Conservation (phyloP, 2,888 invertebrate genomes). For the Pachydiplax longipennis region DNA sequence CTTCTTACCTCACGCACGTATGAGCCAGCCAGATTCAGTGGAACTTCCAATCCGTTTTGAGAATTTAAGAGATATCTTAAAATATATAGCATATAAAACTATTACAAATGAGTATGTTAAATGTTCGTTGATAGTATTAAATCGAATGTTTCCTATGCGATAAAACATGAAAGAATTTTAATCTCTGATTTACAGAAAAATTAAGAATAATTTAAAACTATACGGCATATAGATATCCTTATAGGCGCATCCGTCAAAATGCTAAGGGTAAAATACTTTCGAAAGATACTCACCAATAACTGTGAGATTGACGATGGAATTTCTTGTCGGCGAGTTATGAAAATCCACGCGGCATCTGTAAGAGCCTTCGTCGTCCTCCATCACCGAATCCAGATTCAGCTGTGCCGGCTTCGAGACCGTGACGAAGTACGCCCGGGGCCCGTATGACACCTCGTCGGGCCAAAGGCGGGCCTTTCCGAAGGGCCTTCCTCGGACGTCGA, state of each 20-base stretch:
- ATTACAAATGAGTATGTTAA: too few relatives aligned
- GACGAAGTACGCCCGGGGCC: constrained; percentile 63
- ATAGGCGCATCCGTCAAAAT: neutral
- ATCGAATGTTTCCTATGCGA: neutral
- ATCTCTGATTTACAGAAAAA: too few relatives aligned
- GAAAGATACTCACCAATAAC: constrained; percentile 61
- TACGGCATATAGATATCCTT: too few relatives aligned
- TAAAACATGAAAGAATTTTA: neutral
- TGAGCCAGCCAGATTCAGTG: too few relatives aligned
- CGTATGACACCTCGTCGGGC: constrained; percentile 63
- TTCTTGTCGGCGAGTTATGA: constrained; percentile 64
- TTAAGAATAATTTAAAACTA: too few relatives aligned
- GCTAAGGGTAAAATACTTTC: neutral
- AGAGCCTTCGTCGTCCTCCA: constrained; percentile 55
- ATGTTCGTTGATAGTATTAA: too few relatives aligned
- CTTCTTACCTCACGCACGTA: too few relatives aligned
- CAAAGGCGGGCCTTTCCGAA: constrained; percentile 62
- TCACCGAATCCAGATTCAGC: constrained; percentile 62
- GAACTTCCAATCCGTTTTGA: too few relatives aligned
- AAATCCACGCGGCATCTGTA: constrained; percentile 67
- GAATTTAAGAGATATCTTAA: too few relatives aligned
- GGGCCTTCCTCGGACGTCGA: constrained; percentile 63
- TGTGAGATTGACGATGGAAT: constrained; percentile 65
- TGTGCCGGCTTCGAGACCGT: constrained; percentile 59
- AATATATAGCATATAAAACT: too few relatives aligned